Base-by-base conservation (phyloP, 2,113 vertebrate genomes). In the Pteropus alecto region DNA sequence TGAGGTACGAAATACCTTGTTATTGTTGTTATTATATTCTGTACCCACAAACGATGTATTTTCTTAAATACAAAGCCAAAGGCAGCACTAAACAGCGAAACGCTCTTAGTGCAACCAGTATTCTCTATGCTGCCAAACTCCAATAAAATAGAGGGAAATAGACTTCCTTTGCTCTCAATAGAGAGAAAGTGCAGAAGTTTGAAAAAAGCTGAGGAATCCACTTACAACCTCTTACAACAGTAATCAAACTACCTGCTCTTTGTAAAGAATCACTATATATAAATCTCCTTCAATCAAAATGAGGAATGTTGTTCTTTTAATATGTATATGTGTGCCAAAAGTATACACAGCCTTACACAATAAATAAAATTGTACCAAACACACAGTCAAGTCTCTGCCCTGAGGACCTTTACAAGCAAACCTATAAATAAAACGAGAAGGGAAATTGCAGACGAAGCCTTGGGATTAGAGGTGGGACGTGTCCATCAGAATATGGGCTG, bases 341-440 rank as follows among this genome's bases (percentile, higher is more conserved):
- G 77, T 30, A 83, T 46, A 88, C 41, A 61, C 15, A 74, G 26
- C 63, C 68, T 87, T 48, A n/a, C 65, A 48, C 30, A 74, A 86
- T 96, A 94, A 97, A 91, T 95, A 94, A 79, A 24, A 86, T 43
- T 65, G 82, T 41, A 26, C 33, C 38, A 63, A 38, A 68, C 35
- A 51, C 70, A 93, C 13, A 82, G 58, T 33, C 43, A 85, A 28
- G 26, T 68, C 33, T 87, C 81, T 95, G 87, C 94, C 61, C 41
- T 73, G 63, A 97, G 84, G 71, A 95, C 67, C 43, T 91, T 93
- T 77, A n/a, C 46, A 56, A 93, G 88, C 94, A 70, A 84, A 94
- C 1, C 24, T 60, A 43, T 88, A 91, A 95, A 96, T 88, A 97
- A 96, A 95, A 83, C 38, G 71, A 85, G 79, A 84, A 56, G 41